Evolutionary conservation across 1,140 invertebrate genomes (phyloP), one percentile per base, ranked within the genome.

Genomic region (Panulirus ornatus): DNA sequence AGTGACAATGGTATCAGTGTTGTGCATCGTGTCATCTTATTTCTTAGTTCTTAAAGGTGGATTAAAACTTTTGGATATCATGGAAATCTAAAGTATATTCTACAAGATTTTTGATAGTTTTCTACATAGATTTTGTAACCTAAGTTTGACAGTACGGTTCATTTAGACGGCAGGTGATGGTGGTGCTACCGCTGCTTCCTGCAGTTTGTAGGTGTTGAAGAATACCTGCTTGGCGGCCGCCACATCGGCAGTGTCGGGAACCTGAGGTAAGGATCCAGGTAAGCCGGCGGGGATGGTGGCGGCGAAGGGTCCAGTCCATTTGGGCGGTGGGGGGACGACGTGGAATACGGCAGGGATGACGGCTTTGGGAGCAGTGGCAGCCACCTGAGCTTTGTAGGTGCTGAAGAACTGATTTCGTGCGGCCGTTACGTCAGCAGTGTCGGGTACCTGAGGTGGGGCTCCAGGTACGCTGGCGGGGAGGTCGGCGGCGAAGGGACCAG

Each of bases 121-220:
- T n/a, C n/a, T n/a, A n/a, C n/a, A n/a, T n/a, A n/a, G n/a, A n/a
- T n/a, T n/a, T n/a, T n/a, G 8, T 30, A 38, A 58, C 14, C 30
- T 54, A 34, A 54, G 22, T 34, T 38, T 16, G 47, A 51, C 78
- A 38, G 47, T 54, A 81, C 27, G 78, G 38, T 38, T 58, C 11
- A 36, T 47, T 22, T 30, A 27, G 27, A 66, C 16, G 16, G 34
- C 38, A 36, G 16, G 36, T 14, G 78, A 34, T 9, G 19, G 30
- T 8, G 84, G 47, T 1, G 71, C 84, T 44, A 73, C 86, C 16
- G 85, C 86, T 11, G 85, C 86, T n/a, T 76, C 66, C 66, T 88
- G 84, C 22, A 44, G 73, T 34, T 88, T 81, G 85, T 91, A 91
- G 58, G 79, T 70, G 42, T 27, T 34, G 54, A 84, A 84, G 85